A percentile compares a stretch with the other conserved stretches of the same genome.
Evolutionary conservation across 2,797 vertebrate species (phyloP).

Genomic region (Molossus molossus): DNA sequence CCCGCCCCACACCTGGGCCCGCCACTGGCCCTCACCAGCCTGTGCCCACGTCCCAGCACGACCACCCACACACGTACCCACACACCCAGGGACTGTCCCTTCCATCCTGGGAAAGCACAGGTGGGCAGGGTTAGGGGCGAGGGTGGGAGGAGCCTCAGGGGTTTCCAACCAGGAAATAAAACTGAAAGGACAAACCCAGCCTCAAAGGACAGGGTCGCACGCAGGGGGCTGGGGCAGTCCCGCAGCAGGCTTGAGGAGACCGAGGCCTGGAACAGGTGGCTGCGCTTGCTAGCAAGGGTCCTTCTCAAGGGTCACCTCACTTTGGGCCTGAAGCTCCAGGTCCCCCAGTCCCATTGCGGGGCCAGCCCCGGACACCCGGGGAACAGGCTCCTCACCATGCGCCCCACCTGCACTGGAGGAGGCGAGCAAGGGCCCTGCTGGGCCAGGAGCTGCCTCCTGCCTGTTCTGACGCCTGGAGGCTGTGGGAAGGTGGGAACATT

Average conservation of each 20-base stretch:
- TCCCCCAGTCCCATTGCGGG: neutral
- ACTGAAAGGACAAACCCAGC: slow-evolving; percentile 73
- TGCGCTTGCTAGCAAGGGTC: accelerated
- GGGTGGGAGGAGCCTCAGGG: neutral
- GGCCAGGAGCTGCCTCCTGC: too few relatives aligned
- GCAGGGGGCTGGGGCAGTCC: neutral
- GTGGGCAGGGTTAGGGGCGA: slow-evolving; percentile 14
- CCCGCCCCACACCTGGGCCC: neutral
- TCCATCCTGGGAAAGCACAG: slow-evolving; percentile 69
- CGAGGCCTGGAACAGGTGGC: neutral
- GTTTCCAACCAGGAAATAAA: slow-evolving; percentile 76
- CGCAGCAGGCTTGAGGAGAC: neutral
- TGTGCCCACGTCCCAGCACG: neutral
- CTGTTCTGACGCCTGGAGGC: too few relatives aligned
- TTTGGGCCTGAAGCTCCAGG: neutral
- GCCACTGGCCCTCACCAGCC: neutral
- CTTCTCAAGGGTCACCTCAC: neutral
- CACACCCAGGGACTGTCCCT: slow-evolving; percentile 57
- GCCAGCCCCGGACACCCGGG: neutral
- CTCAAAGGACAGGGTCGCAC: neutral
- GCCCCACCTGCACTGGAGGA: accelerated
- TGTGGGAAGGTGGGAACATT: neutral
- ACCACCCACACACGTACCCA: neutral
- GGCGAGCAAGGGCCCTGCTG: neutral
- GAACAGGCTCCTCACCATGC: too few relatives aligned